Evolutionary conservation across 2,113 vertebrate species (phyloP).

Genomic region (Natator depressus): DNA sequence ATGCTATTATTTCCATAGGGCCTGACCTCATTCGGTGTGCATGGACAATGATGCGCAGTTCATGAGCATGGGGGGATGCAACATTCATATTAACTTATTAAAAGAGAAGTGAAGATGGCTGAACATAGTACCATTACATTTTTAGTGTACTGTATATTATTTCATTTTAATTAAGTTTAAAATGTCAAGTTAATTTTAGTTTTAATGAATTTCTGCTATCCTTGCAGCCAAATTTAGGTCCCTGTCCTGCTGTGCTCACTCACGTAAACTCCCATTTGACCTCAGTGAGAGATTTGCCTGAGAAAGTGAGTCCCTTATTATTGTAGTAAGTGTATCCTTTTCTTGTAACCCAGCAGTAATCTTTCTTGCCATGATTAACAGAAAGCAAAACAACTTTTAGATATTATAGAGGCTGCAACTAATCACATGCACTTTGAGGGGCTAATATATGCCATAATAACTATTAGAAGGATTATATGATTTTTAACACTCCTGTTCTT

Average conservation of each 20-base stretch:
- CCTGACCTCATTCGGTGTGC: neutral
- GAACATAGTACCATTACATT: neutral
- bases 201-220: neutral
- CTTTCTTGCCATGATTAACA: neutral
- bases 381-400: neutral
- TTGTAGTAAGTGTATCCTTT: neutral
- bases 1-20: neutral
- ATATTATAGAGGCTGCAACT: neutral
- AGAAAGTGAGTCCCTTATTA: neutral
- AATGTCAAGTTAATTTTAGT: neutral
- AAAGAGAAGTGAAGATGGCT: neutral
- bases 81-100: neutral
- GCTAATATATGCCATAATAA: neutral
- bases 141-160: neutral
- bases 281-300: neutral
- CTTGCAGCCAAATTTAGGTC: neutral
- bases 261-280: neutral
- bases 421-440: neutral
- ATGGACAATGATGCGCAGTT: neutral
- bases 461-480: neutral
- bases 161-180: neutral
- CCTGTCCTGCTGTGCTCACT: neutral
- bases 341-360: neutral
- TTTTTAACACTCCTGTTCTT: constrained; percentile 1
- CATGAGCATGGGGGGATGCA: neutral